Base-by-base conservation (phyloP, 2,888 invertebrate species). In the Ischnura elegans region DNA sequence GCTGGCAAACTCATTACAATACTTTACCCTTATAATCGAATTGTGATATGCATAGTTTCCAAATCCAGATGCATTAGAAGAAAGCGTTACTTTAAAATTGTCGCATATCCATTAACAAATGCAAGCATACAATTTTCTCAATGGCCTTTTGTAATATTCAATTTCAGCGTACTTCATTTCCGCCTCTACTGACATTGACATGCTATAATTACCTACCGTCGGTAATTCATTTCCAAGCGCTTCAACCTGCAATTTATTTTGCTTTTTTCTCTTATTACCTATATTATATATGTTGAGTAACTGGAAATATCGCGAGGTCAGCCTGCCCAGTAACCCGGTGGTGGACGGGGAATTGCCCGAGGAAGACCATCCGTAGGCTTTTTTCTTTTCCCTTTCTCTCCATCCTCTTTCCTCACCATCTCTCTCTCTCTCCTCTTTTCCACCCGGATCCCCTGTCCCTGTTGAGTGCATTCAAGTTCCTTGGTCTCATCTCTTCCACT, bases 221-320 rank as follows among this genome's bases (percentile, higher is more conserved):
- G 6, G 47, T 47, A 16, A 47, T 47, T n/a, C n/a, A n/a, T n/a
- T n/a, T n/a, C 51, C 87, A 0, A 29, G 2, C 87, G 36, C 51
- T 87, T 87, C 47, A 46, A 45, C 21, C 87, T 87, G 8, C 51
- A n/a, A n/a, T n/a, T n/a, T n/a, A 29, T n/a, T 47, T 21, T 36
- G n/a, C 29, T 47, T 47, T 21, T 47, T 21, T 47, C 51, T 29
- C 47, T 13, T 47, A 5, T 36, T 87, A n/a, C 42, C 42, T 55
- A 87, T 87, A 55, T 87, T 87, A 36, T 29, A 36, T 29, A 87
- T 87, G 55, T 21, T 87, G 55, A 55, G 51, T 43, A 61, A 87
- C 55, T 87, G 42, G 42, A 87, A 55, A 43, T 42, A 5, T 61
- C 55, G 87, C 87, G 87, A 42, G 87, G 87, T 55, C 87, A 55